Evolutionary conservation across 2,888 invertebrate species (phyloP).

Genomic region (Aricia artaxerxes): DNA sequence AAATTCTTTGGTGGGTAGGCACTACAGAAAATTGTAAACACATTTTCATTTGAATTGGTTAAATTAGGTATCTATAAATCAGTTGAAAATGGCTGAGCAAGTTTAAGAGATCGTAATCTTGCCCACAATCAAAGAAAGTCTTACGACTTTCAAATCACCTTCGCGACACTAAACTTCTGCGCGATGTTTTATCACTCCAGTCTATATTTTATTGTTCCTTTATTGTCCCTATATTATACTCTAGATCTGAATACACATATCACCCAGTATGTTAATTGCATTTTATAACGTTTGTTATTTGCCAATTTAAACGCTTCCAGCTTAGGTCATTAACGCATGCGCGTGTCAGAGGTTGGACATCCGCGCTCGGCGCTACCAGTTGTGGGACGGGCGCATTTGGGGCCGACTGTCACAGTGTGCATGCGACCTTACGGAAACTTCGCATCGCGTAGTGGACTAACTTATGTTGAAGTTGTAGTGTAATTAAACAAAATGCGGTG

Average conservation of each 20-base stretch:
- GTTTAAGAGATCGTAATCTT: too few species aligned
- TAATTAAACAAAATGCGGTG: constrained; percentile 63
- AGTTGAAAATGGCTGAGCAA: too few species aligned
- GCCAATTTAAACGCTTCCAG: constrained; percentile 42
- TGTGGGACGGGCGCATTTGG: constrained; percentile 54
- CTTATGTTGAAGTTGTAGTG: constrained; percentile 41
- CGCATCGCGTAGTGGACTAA: constrained; percentile 23
- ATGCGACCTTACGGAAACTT: constrained; percentile 53
- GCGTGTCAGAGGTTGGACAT: constrained; percentile 60
- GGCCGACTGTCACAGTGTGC: constrained; percentile 51
- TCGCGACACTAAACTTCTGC: not conserved
- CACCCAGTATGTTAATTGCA: constrained; percentile 10
- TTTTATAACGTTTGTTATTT: constrained; percentile 35
- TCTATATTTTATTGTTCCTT: not conserved
- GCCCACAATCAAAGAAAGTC: not conserved
- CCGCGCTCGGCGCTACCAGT: constrained; percentile 49
- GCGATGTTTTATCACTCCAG: too few species aligned
- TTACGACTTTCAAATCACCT: not conserved
- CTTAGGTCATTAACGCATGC: constrained; percentile 54
- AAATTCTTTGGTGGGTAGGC: not conserved
- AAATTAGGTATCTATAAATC: not conserved
- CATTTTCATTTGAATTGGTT: too few species aligned
- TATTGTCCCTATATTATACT: not conserved
- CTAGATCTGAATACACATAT: not conserved
- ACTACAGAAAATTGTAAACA: too few species aligned